phyloP scores from a whole-genome alignment of 1,140 invertebrate genomes.

The Aphaenogaster ashmeadi region DNA sequence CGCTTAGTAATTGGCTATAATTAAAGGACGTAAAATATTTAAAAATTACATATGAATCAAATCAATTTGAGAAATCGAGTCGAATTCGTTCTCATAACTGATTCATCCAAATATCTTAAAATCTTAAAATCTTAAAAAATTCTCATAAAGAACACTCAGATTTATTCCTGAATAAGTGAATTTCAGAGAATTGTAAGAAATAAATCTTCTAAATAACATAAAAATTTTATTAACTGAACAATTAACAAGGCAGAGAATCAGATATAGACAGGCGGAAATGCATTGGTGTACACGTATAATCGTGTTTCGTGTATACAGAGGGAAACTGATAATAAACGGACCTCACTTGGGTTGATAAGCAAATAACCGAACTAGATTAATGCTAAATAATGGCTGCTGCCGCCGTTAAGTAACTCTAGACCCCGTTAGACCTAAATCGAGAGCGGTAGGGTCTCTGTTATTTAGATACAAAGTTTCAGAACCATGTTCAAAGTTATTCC shows the following conservation, averaged over 20 bases:
- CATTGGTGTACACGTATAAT: too few species aligned
- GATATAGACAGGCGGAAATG: background rate
- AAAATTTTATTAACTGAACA: background rate
- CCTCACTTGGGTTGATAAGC: background rate
- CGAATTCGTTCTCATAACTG: background rate
- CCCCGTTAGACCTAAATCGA: slow-evolving; percentile 17
- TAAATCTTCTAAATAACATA: background rate
- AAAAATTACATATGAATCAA: background rate
- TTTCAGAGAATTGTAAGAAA: background rate
- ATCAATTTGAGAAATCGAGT: background rate
- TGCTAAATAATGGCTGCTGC: slow-evolving; percentile 19
- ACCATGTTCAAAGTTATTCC: slow-evolving; percentile 8
- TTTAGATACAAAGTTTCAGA: slow-evolving; percentile 9
- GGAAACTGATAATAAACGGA: background rate
- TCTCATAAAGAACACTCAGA: slow-evolving; percentile 11
- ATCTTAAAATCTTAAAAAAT: background rate
- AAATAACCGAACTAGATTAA: slow-evolving; percentile 40
- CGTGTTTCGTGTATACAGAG: background rate
- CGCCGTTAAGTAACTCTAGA: background rate
- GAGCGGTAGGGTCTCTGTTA: background rate
- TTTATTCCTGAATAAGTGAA: slow-evolving; percentile 23
- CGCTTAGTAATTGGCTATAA: background rate
- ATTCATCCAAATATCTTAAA: background rate
- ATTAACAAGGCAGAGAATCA: background rate
- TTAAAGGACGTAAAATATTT: background rate